phyloP scores from a whole-genome alignment of 2,113 vertebrate genomes.

The Phalacrocorax brasilianus region DNA sequence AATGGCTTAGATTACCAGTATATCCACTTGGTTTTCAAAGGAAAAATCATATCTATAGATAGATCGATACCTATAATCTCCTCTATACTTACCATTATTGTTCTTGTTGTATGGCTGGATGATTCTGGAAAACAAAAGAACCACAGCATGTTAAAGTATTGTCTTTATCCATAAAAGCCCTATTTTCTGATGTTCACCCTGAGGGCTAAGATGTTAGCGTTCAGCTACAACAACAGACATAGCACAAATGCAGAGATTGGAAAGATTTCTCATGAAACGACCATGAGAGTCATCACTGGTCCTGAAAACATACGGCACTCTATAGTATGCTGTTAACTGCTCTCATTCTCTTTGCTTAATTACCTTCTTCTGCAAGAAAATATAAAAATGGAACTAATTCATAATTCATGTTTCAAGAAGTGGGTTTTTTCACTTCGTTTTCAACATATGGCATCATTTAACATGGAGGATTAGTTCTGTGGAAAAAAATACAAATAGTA shows the following conservation, averaged over 20 bases:
- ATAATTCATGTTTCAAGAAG: constrained; percentile 10
- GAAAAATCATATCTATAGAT: neutral
- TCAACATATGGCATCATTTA: constrained; percentile 25
- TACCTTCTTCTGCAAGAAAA: neutral
- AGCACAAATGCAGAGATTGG: neutral
- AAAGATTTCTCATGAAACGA: neutral
- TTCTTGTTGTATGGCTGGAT: constrained; percentile 76
- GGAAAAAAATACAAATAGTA: neutral
- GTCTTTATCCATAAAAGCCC: neutral
- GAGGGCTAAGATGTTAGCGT: neutral
- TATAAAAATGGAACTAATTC: constrained; percentile 29
- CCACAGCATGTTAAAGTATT: neutral
- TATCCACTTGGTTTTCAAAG: neutral
- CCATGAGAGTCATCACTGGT: neutral
- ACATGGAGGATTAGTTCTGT: neutral
- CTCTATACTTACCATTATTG: constrained; percentile 79
- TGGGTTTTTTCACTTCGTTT: neutral
- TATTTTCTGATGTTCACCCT: neutral
- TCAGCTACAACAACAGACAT: neutral
- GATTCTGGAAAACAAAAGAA: constrained; percentile 79
- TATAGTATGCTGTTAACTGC: neutral
- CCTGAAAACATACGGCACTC: neutral
- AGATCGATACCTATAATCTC: neutral
- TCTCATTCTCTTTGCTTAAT: neutral
- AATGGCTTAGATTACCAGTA: neutral